These are phyloP conservation scores for Aricia agestis DNA, from an alignment of 1,140 invertebrate species.

Conservation along the genomic window DNA sequence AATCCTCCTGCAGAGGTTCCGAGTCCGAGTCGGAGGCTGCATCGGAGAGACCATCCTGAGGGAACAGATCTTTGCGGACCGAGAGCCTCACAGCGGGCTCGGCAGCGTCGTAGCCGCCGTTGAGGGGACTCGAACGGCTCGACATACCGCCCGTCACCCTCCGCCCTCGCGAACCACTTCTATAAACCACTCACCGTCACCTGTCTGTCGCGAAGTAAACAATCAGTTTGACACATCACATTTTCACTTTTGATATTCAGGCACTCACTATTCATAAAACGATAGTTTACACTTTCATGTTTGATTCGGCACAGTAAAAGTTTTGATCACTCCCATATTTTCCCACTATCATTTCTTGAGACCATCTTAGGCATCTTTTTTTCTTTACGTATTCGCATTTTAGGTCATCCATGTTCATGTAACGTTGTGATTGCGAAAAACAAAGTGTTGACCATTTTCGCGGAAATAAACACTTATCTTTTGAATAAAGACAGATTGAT, in stretches of 20 bases:
- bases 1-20: slow-evolving; percentile 38
- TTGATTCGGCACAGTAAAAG: slow-evolving; percentile 53
- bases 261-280: slow-evolving; percentile 57
- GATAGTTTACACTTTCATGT: slow-evolving; percentile 46
- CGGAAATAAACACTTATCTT: slow-evolving; percentile 65
- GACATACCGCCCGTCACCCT: slow-evolving; percentile 69
- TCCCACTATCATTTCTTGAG: slow-evolving; percentile 59
- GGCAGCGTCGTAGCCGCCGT: slow-evolving; percentile 63
- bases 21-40: slow-evolving; percentile 41
- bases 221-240: slow-evolving; percentile 77
- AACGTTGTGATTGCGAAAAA: slow-evolving; percentile 77
- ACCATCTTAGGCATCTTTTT: slow-evolving; percentile 70
- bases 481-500: slow-evolving; percentile 51
- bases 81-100: slow-evolving; percentile 61
- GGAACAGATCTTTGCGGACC: slow-evolving; percentile 70
- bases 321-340: slow-evolving; percentile 62
- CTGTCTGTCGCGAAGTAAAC: slow-evolving; percentile 74
- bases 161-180: slow-evolving; percentile 67
- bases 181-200: slow-evolving; percentile 73
- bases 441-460: slow-evolving; percentile 74
- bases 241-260: slow-evolving; percentile 72
- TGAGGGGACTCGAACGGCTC: slow-evolving; percentile 66
- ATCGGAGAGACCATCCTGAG: slow-evolving; percentile 50
- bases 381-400: slow-evolving; percentile 76
- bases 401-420: slow-evolving; percentile 77